Evolutionary conservation across 2,113 vertebrate genomes (phyloP), one percentile per base, ranked within the genome.

Genomic region (Stigmatopora nigra): DNA sequence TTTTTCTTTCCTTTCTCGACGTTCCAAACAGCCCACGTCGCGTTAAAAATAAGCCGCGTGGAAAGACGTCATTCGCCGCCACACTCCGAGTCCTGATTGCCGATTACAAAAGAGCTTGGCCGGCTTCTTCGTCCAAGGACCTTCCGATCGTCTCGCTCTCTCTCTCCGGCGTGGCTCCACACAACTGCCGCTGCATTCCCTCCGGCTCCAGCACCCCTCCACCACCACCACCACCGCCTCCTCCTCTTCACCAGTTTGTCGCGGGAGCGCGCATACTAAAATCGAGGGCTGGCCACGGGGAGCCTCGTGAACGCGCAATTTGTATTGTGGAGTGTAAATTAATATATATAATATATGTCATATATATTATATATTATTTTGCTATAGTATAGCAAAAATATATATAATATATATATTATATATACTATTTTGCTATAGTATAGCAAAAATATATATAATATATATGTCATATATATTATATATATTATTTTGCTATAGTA

Each of bases 101-200:
- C 25, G 25, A 31, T 31, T 31, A 3, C 25, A 31, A 31, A 31
- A 45, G 7, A 3, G 75, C 78, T 67, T 16, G 71, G 71, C 67
- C 80, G 53, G 61, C 66, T 75, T 74, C 74, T 73, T 59, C 68
- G 64, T 68, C 20, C 72, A 65, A 79, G 3, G 67, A 68, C 66
- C 49, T 38, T 41, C 78, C 8, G 25, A 9, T 17, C 48, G 3
- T 48, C 22, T 48, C 44, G 11, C 13, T 62, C 19, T 15, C 41
- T 60, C 41, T 25, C 48, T 62, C 76, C 80, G 81, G 79, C 84
- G 79, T 79, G 84, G 83, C 80, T 82, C 59, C 73, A 25, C n/a
- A 66, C 64, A 70, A 80, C 87, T 81, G 86, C 84, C 80, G 81
- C 85, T 71, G 83, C 79, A 77, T 79, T 70, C 82, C 76, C 84